Conservation (phyloP, 1,140 invertebrate species). For the Drosophila lacteicornis region DNA sequence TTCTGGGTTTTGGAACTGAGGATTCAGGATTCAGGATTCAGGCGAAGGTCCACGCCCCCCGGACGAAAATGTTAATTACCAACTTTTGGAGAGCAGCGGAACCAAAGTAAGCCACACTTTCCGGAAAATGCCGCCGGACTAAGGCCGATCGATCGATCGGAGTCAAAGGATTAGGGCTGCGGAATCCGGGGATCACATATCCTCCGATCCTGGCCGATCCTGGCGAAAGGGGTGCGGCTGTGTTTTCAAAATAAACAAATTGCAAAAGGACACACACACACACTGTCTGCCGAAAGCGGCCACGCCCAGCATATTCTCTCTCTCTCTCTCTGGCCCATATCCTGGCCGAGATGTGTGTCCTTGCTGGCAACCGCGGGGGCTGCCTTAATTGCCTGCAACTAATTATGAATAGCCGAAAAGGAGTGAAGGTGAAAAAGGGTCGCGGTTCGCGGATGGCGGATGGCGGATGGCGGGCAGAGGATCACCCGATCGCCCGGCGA, state of each 20-base stretch:
- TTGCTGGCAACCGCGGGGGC: slow-evolving; percentile 71
- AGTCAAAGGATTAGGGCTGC: slow-evolving; percentile 74
- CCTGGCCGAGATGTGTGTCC: slow-evolving; percentile 36
- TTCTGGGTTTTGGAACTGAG: not conserved
- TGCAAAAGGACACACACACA: slow-evolving; percentile 57
- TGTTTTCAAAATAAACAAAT: slow-evolving; percentile 83
- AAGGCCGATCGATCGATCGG: slow-evolving; percentile 40
- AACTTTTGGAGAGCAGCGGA: slow-evolving; percentile 65
- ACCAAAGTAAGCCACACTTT: slow-evolving; percentile 82
- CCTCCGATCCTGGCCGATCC: slow-evolving; percentile 7
- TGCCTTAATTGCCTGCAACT: slow-evolving; percentile 79
- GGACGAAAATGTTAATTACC: slow-evolving; percentile 73
- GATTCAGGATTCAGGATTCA: not conserved
- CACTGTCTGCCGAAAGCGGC: slow-evolving; percentile 6
- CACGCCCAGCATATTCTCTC: slow-evolving; percentile 28
- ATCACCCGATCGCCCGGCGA: not conserved
- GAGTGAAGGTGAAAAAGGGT: slow-evolving; percentile 52
- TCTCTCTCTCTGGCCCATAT: not conserved
- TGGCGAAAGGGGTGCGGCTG: slow-evolving; percentile 74
- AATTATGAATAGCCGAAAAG: slow-evolving; percentile 79
- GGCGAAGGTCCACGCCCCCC: slow-evolving; percentile 12
- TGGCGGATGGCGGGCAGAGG: not conserved
- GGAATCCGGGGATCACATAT: slow-evolving; percentile 43
- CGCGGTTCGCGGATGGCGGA: not conserved
- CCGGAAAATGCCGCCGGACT: slow-evolving; percentile 63